A percentile compares a stretch with the other conserved stretches of the same genome.
Conservation (phyloP, 2,797 vertebrate species). For the Furcifer pardalis region DNA sequence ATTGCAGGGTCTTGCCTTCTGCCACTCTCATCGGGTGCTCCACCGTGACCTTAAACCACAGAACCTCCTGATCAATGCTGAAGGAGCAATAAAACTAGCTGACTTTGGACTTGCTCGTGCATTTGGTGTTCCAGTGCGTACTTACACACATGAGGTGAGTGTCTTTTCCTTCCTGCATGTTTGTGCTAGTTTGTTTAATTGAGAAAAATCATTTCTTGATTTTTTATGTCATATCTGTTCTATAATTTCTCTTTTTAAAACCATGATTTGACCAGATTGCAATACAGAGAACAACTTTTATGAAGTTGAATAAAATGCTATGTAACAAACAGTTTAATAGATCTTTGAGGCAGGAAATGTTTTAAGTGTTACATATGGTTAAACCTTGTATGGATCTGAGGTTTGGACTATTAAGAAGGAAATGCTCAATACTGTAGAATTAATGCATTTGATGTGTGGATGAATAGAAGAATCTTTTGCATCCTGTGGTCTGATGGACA, state of each 20-base stretch:
- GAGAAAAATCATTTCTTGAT: not conserved
- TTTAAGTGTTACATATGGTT: too few species aligned
- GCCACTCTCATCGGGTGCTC: slow-evolving; percentile 94
- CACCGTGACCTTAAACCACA: slow-evolving; percentile 95
- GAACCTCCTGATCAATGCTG: slow-evolving; percentile 94
- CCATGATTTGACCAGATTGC: not conserved
- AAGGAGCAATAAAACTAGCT: slow-evolving; percentile 94
- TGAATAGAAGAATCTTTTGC: too few species aligned
- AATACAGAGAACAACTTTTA: too few species aligned
- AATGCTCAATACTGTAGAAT: too few species aligned
- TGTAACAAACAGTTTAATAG: too few species aligned
- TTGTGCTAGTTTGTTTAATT: not conserved
- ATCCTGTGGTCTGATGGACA: too few species aligned
- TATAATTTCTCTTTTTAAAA: not conserved
- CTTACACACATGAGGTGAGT: slow-evolving; percentile 94
- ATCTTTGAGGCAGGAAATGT: too few species aligned
- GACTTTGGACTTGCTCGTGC: slow-evolving; percentile 94
- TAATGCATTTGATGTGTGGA: too few species aligned
- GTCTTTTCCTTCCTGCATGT: not conserved
- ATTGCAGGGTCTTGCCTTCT: slow-evolving; percentile 94
- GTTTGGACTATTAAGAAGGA: too few species aligned
- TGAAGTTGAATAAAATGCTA: too few species aligned
- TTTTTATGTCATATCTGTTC: not conserved
- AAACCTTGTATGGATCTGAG: too few species aligned
- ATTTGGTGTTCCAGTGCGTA: slow-evolving; percentile 93